Evolutionary conservation across 64 coral and sea anemone species (phyloP).

Genomic region (Montipora cactus): DNA sequence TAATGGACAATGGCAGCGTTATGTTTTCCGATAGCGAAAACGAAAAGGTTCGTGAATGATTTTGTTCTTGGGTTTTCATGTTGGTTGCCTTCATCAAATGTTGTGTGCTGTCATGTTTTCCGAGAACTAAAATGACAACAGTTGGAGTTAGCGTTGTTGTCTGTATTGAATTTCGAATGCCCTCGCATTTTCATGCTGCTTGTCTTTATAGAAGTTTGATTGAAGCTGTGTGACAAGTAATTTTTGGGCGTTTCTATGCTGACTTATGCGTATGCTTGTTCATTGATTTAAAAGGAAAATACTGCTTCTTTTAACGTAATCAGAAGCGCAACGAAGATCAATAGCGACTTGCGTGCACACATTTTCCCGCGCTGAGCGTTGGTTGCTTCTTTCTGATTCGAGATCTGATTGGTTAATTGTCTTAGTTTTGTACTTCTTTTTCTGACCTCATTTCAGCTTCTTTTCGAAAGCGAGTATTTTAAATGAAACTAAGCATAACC

Average conservation of each 20-base stretch:
- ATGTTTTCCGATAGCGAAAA: constrained; percentile 55
- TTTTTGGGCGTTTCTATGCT: neutral
- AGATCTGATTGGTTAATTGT: neutral
- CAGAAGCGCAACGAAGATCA: too few relatives aligned
- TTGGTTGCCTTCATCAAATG: neutral
- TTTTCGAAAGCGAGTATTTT: too few relatives aligned
- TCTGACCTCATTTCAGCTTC: neutral
- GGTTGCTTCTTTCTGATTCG: neutral
- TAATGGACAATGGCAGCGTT: constrained; percentile 52
- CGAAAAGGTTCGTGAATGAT: constrained; percentile 52
- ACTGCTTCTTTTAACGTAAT: neutral
- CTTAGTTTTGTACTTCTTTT: neutral
- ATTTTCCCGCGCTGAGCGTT: neutral
- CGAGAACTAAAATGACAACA: too few relatives aligned
- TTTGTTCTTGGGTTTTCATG: neutral
- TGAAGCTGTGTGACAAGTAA: neutral
- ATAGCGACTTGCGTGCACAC: too few relatives aligned
- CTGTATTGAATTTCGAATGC: too few relatives aligned
- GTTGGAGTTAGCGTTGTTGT: too few relatives aligned
- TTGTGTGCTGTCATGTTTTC: too few relatives aligned
- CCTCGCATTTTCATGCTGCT: too few relatives aligned
- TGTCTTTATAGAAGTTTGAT: too few relatives aligned
- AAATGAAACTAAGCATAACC: too few relatives aligned
- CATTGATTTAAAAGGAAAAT: neutral
- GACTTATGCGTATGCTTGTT: neutral